These are phyloP conservation scores for Eupeodes latifasciatus DNA, from an alignment of 2,888 invertebrate species.

Conservation along the genomic window DNA sequence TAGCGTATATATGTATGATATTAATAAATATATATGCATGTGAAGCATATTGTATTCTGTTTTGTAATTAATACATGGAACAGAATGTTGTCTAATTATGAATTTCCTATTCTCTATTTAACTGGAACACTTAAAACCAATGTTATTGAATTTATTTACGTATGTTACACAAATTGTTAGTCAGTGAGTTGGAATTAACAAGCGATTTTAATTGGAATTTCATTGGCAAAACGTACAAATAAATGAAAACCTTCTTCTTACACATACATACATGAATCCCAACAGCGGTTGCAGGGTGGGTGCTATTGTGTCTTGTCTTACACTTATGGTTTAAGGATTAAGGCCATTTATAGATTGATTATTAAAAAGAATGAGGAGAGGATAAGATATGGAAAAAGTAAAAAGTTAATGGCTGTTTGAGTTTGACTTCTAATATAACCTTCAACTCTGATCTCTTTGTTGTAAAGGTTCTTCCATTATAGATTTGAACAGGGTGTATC, in stretches of 20 bases:
- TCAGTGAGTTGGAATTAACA: conserved; percentile 10
- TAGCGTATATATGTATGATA: neutral
- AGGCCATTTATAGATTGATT: no score
- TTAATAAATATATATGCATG: neutral
- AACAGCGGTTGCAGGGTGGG: no score
- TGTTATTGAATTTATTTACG: conserved; percentile 9
- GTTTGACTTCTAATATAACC: no score
- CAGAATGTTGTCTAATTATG: conserved; percentile 23
- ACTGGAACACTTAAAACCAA: neutral
- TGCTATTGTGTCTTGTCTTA: no score
- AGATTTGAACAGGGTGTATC: no score
- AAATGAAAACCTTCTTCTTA: neutral
- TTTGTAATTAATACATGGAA: conserved; percentile 21
- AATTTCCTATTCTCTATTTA: neutral
- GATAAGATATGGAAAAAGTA: no score
- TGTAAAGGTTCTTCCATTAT: no score
- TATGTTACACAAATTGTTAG: neutral
- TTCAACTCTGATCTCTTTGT: no score
- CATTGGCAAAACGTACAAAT: neutral
- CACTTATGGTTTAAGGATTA: no score
- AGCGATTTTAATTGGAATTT: conserved; percentile 17
- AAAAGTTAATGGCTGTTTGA: no score
- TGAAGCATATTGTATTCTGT: neutral
- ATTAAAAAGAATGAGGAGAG: no score
- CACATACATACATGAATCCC: no score